These are phyloP conservation scores for Crotophaga sulcirostris DNA, from an alignment of 2,113 vertebrate genomes.

Conservation along the genomic window DNA sequence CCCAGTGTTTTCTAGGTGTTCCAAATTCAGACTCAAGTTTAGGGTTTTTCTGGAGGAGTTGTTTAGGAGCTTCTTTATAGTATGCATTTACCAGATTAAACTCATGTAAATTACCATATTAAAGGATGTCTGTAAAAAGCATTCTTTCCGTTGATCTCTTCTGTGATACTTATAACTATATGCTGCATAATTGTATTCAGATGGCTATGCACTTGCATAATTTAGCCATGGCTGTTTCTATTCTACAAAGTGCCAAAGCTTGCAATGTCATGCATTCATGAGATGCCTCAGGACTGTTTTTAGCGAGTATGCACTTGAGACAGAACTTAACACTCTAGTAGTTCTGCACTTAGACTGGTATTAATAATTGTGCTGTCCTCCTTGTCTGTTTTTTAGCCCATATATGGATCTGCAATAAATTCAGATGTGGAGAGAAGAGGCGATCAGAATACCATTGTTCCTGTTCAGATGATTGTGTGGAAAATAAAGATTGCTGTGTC, in stretches of 20 bases:
- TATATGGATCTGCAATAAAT: conserved; percentile 81
- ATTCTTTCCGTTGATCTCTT: background rate
- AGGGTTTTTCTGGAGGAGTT: background rate
- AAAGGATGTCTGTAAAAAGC: background rate
- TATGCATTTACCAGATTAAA: background rate
- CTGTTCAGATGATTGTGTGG: conserved; percentile 78
- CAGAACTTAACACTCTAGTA: background rate
- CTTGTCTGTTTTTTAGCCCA: conserved; percentile 56
- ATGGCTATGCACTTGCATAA: background rate
- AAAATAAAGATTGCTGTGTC: conserved; percentile 74
- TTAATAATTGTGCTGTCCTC: background rate
- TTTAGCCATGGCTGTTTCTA: background rate
- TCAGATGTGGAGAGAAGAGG: conserved; percentile 82
- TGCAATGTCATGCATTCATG: accelerated
- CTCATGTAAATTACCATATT: background rate
- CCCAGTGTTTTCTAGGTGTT: background rate
- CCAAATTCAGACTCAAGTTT: background rate
- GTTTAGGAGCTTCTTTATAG: background rate
- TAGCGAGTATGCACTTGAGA: background rate
- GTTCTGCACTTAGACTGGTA: background rate
- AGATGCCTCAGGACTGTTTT: background rate
- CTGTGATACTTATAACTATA: background rate
- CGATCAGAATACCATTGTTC: conserved; percentile 73
- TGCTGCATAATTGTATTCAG: background rate
- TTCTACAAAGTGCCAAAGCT: background rate